Percentiles rank a stretch among this genome's conserved stretches.
Conservation (phyloP, 2,113 vertebrate genomes). For the Labeo rohita region DNA sequence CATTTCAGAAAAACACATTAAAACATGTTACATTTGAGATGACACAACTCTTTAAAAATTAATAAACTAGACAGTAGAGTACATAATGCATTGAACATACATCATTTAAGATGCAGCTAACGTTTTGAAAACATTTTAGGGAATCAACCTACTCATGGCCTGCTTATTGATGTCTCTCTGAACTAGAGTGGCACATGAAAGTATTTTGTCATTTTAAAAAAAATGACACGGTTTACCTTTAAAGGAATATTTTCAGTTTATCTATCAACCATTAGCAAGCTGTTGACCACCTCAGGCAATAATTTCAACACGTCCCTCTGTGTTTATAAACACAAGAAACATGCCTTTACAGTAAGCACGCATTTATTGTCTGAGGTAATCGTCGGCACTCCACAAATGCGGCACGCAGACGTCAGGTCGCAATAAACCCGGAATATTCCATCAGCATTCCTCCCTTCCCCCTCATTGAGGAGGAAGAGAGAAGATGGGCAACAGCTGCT, state of each 20-base stretch:
- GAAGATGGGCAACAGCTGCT: constrained; percentile 44
- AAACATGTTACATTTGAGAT: background rate
- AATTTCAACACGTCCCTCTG: background rate
- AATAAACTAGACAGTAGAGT: background rate
- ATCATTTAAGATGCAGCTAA: background rate
- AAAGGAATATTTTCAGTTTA: background rate
- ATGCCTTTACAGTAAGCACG: constrained; percentile 16
- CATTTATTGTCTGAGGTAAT: constrained; percentile 30
- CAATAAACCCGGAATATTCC: constrained; percentile 22
- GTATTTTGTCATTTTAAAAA: background rate
- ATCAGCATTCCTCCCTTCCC: constrained; percentile 14
- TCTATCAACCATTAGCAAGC: background rate
- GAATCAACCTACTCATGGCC: background rate
- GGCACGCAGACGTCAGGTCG: background rate
- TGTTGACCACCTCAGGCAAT: background rate
- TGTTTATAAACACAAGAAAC: constrained; percentile 13
- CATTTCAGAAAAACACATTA: background rate
- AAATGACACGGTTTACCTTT: background rate
- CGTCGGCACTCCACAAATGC: background rate
- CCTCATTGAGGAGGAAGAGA: constrained; percentile 6
- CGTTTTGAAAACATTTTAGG: background rate
- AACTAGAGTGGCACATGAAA: background rate
- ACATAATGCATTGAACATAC: background rate
- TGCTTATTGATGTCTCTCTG: background rate
- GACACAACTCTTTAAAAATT: background rate